Conservation (phyloP, 2,888 invertebrate genomes). For the Drosophila eohydei region DNA sequence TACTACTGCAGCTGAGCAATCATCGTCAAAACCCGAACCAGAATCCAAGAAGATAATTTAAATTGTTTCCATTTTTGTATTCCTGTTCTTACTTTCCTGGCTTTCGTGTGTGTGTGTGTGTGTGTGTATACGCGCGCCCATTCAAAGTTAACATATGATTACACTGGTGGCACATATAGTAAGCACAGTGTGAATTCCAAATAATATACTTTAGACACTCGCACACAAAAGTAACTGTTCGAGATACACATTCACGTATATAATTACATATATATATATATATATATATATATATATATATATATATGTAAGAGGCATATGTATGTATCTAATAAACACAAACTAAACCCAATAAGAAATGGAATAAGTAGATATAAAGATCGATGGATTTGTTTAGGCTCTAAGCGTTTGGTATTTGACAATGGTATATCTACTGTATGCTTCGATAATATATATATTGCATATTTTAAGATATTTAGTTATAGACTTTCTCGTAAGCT, state of each 20-base stretch:
- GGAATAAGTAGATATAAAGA: no score
- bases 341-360: no score
- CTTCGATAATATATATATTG: no score
- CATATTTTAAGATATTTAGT: no score
- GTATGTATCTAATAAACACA: no score
- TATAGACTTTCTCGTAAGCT: no score
- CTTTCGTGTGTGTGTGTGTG: neutral
- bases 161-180: neutral
- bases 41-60: conserved; percentile 58
- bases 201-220: neutral
- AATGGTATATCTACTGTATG: no score
- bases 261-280: neutral
- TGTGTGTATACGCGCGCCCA: neutral
- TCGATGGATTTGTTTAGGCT: no score
- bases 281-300: no score
- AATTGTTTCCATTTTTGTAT: conserved; percentile 4
- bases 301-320: no score
- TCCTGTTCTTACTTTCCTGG: neutral
- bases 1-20: neutral
- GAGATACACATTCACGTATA: neutral
- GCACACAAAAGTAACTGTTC: no score
- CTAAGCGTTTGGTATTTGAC: no score
- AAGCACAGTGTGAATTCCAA: conserved; percentile 19
- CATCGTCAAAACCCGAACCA: neutral
- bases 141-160: neutral